Conservation (phyloP, 2,797 vertebrate species). For the Trematomus bernacchii region DNA sequence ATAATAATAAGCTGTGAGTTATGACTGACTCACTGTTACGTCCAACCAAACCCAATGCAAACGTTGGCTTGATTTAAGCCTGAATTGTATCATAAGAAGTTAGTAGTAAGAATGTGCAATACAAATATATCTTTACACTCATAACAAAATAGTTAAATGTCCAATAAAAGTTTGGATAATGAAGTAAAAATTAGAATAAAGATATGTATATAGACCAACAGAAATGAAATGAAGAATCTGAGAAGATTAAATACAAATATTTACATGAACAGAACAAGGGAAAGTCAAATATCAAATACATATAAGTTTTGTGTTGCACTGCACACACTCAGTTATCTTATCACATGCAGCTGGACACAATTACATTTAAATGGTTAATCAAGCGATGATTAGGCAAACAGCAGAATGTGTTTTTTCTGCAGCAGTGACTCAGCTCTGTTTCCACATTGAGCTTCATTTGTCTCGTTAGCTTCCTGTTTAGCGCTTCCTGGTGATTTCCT, state of each 20-base stretch:
- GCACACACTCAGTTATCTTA: neutral
- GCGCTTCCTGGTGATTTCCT: constrained; percentile 17
- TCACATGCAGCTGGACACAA: neutral
- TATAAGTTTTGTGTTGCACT: no score
- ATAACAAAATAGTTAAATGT: no score
- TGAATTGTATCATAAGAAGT: no score
- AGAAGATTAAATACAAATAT: no score
- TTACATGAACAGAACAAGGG: no score
- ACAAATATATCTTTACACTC: no score
- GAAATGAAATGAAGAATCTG: no score
- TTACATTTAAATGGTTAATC: constrained; percentile 23
- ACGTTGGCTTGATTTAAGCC: neutral
- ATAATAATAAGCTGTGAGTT: neutral
- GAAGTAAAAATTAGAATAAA: no score
- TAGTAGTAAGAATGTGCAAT: no score
- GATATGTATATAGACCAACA: no score
- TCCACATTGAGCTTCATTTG: neutral
- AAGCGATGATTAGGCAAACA: constrained; percentile 18
- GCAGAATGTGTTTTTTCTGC: constrained; percentile 14
- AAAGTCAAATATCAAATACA: no score
- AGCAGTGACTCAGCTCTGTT: neutral
- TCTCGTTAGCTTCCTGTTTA: constrained; percentile 1
- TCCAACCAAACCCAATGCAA: constrained; percentile 11
- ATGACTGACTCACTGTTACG: neutral
- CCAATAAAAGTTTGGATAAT: no score